These are phyloP conservation scores for Drosophila vallismaia DNA, from an alignment of 2,888 invertebrate genomes.

Conservation along the genomic window DNA sequence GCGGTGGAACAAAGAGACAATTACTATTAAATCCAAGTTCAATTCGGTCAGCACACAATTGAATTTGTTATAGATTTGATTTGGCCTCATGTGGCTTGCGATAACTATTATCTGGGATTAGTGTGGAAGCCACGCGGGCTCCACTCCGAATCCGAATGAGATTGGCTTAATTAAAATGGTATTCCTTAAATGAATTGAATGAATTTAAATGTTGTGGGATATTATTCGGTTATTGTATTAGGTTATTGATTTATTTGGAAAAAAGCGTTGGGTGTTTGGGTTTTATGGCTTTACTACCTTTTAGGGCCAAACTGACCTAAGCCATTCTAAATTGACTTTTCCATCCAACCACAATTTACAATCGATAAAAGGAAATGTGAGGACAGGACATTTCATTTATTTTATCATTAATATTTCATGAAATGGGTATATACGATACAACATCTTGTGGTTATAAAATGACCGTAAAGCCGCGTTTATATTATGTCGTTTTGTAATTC, in stretches of 20 bases:
- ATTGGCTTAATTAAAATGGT: conserved; percentile 31
- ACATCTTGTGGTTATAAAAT: background rate
- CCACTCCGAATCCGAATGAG: conserved; percentile 18
- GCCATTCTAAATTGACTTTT: background rate
- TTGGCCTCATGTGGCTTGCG: conserved; percentile 36
- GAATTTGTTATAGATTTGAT: conserved; percentile 38
- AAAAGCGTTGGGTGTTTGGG: background rate
- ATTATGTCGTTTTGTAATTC: conserved; percentile 1
- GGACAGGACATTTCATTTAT: background rate
- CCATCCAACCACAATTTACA: background rate
- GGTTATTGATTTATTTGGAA: background rate
- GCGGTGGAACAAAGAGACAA: conserved; percentile 23
- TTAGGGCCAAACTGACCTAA: conserved; percentile 4
- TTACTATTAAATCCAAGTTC: conserved; percentile 50
- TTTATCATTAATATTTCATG: background rate
- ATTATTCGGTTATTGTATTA: background rate
- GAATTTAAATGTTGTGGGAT: conserved; percentile 16
- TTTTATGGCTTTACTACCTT: background rate
- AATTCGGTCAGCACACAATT: conserved; percentile 36
- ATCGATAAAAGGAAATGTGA: background rate
- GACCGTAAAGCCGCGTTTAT: background rate
- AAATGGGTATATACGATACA: background rate
- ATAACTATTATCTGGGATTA: conserved; percentile 37
- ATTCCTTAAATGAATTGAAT: conserved; percentile 6
- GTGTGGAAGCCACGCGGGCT: conserved; percentile 2